Evolutionary conservation across 2,888 invertebrate species (phyloP), one percentile per base, ranked within the genome.

Genomic region (Heteromurus nitidus): DNA sequence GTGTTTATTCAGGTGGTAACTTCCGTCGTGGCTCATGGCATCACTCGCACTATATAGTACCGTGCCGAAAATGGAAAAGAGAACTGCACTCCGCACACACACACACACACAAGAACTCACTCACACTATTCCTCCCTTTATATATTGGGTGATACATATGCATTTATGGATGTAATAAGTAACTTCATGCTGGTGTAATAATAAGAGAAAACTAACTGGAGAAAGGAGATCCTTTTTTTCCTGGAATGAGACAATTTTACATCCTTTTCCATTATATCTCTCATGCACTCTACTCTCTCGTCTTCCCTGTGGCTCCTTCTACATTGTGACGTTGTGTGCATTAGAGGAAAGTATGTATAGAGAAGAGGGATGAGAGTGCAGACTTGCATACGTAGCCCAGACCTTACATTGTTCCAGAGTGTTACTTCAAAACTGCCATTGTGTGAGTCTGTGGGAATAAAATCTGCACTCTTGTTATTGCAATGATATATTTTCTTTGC

Each of bases 1-100:
- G 70, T 87, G 85, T 86, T 86, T 87, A 86, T 85, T 87, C 87
- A 87, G 87, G 85, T 87, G 87, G 83, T 68, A 84, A 81, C 73
- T 82, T 82, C 65, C 55, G 30, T 67, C 64, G 26, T 30, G 42
- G 16, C 65, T 62, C 44, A 62, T 30, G 18, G 2, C 47, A 28
- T 68, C 47, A 30, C 22, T 68, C 30, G 47, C 68, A 36, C 50
- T 22, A 36, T 22, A 18, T 7, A 13, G 13, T 9, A 36, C 7
- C 36, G 36, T 7, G 36, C 9, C 36, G 36, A 13, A 13, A 9
- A 36, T 36, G 13, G 13, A 36, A 36, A 9, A 36, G 7, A 9
- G 36, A 9, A 36, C 36, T 36, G 36, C 55, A 5, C 16, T 24
- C 20, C 55, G 16, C 5, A 36, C 36, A 5, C 36, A 36, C n/a